Evolutionary conservation across 2,797 vertebrate genomes (phyloP), one percentile per base, ranked within the genome.

Genomic region (Vultur gryphus): DNA sequence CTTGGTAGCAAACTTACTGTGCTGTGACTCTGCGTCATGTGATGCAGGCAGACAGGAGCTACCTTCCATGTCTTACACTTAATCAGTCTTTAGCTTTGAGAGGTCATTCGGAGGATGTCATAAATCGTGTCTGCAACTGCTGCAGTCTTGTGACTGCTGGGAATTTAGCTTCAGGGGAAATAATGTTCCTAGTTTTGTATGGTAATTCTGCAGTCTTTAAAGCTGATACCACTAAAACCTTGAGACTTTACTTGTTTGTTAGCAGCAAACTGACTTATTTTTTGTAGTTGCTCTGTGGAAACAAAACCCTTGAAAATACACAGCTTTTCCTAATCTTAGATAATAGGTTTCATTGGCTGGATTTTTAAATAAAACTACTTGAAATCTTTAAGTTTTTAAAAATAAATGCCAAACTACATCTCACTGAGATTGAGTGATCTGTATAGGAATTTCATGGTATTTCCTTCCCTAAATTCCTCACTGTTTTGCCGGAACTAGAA

Each of bases 141-240:
- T 94, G 96, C 94, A 97, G 94, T 97, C 95, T 95, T 97, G 86
- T 96, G 96, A 95, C 96, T 97, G 93, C 90, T 84, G 94, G 78
- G 71, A 94, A 89, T 86, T 86, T 39, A 28, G 91, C 96, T 94
- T 67, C 39, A 4, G 82, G 87, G 85, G 80, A 89, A 88, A 44
- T 24, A 33, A 13, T 4, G 65, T 24, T 48, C 64, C 79, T 69
- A 3, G 58, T 66, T 84, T 88, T 66, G 66, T 57, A 25, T 49
- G 82, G 61, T 70, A 83, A 69, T 92, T 95, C 75, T 85, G 82
- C 89, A 80, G 73, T 28, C 55, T 87, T 88, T 70, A 49, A 72
- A 87, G 73, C 57, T 78, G 52, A 35, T 87, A 44, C 64, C 37
- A 76, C 57, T 57, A 51, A 91, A 92, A 58, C 46, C 3, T 17